These are phyloP conservation scores for Drosophila rubida DNA, from an alignment of 2,888 invertebrate species.

Conservation along the genomic window DNA sequence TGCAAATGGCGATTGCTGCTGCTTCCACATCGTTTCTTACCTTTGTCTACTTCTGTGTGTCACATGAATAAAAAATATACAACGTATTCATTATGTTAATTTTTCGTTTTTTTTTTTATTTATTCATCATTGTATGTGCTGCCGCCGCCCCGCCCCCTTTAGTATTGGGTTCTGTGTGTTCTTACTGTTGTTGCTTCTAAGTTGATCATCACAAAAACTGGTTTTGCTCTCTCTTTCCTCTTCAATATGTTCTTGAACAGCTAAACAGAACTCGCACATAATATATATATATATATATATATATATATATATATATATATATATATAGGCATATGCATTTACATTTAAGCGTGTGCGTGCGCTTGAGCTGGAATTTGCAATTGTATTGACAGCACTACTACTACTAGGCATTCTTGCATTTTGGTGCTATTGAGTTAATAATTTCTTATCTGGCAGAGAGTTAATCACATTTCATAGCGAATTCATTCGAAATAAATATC, in stretches of 20 bases:
- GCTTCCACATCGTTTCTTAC: slow-evolving; percentile 25
- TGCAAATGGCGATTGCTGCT: slow-evolving; percentile 43
- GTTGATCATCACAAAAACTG: slow-evolving; percentile 59
- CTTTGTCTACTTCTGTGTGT: slow-evolving; percentile 43
- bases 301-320: no score
- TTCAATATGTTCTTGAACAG: slow-evolving; percentile 37
- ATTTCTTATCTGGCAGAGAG: slow-evolving; percentile 52
- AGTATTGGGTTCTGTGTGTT: slow-evolving; percentile 32
- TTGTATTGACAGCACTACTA: slow-evolving; percentile 31
- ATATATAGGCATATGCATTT: slow-evolving; percentile 1
- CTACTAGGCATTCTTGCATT: slow-evolving; percentile 35
- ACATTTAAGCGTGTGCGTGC: slow-evolving; percentile 11
- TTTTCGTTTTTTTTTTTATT: slow-evolving; percentile 36
- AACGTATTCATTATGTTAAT: slow-evolving; percentile 42
- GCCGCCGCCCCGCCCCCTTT: slow-evolving; percentile 39
- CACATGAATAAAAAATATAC: slow-evolving; percentile 49
- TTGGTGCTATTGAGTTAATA: slow-evolving; percentile 31
- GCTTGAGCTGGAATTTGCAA: slow-evolving; percentile 28
- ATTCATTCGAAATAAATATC: slow-evolving; percentile 25
- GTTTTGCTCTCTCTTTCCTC: slow-evolving; percentile 36
- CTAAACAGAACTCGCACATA: slow-evolving; percentile 32
- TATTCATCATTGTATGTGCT: slow-evolving; percentile 36
- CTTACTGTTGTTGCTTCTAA: slow-evolving; percentile 44
- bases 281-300: no score
- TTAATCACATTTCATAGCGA: slow-evolving; percentile 51